phyloP scores from a whole-genome alignment of 2,888 invertebrate species.

The Anarsia innoxiella region DNA sequence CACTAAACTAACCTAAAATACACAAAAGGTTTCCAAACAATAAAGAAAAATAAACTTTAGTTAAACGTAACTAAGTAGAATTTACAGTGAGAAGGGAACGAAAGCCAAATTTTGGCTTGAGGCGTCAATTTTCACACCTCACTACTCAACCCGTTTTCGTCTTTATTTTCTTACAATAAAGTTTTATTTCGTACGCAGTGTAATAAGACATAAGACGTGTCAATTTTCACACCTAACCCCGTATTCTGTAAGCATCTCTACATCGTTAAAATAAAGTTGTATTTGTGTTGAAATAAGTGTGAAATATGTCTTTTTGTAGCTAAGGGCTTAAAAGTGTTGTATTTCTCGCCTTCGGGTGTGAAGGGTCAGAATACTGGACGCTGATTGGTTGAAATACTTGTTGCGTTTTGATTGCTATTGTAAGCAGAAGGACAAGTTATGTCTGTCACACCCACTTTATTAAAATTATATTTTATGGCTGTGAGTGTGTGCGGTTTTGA shows the following conservation, averaged over 20 bases:
- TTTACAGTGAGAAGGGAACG: too few species aligned
- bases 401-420: constrained; percentile 48
- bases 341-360: constrained; percentile 71
- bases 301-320: constrained; percentile 31
- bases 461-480: neutral
- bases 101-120: constrained; percentile 37
- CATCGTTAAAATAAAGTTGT: too few species aligned
- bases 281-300: too few species aligned
- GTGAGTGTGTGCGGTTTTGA: too few species aligned
- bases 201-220: too few species aligned
- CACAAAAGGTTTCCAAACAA: too few species aligned
- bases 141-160: constrained; percentile 18
- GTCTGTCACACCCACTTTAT: constrained; percentile 3
- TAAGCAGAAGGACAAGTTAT: constrained; percentile 7
- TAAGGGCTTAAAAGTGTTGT: constrained; percentile 49
- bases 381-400: constrained; percentile 49
- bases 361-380: constrained; percentile 50
- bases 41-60: too few species aligned
- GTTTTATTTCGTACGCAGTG: constrained; percentile 18
- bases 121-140: constrained; percentile 73
- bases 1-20: too few species aligned
- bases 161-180: constrained; percentile 9
- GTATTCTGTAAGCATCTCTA: neutral
- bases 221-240: too few species aligned
- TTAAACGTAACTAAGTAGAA: too few species aligned